A percentile compares a stretch with the other conserved stretches of the same genome.
phyloP scores from a whole-genome alignment of 2,113 vertebrate species.

The Climacteris rufus region DNA sequence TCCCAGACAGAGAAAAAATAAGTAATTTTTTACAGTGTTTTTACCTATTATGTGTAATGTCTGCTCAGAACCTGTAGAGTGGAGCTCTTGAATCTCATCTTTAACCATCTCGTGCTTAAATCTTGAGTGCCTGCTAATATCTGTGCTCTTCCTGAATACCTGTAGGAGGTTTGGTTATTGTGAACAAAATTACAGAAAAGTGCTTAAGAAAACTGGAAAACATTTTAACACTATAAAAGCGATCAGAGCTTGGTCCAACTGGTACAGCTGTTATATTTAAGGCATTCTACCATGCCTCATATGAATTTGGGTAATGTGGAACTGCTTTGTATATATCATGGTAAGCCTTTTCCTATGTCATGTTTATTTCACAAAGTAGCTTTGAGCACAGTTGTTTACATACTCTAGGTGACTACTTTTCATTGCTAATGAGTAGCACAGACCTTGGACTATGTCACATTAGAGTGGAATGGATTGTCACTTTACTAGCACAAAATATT shows the following conservation, averaged over 20 bases:
- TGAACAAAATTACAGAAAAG: neutral
- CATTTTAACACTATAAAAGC: neutral
- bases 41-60: neutral
- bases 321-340: slow-evolving; percentile 4
- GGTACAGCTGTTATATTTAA: neutral
- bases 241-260: neutral
- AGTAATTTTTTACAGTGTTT: neutral
- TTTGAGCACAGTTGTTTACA: neutral
- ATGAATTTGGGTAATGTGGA: neutral
- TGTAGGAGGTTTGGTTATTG: neutral
- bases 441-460: neutral
- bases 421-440: neutral
- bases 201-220: neutral
- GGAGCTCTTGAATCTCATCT: neutral
- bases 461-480: neutral
- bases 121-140: neutral
- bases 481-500: neutral
- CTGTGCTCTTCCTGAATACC: neutral
- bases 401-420: neutral
- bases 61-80: neutral
- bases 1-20: neutral
- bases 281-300: neutral
- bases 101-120: neutral
- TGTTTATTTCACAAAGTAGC: neutral
- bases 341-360: neutral